Evolutionary conservation across 1,140 invertebrate genomes (phyloP), one percentile per base, ranked within the genome.

Genomic region (Orius laevigatus): DNA sequence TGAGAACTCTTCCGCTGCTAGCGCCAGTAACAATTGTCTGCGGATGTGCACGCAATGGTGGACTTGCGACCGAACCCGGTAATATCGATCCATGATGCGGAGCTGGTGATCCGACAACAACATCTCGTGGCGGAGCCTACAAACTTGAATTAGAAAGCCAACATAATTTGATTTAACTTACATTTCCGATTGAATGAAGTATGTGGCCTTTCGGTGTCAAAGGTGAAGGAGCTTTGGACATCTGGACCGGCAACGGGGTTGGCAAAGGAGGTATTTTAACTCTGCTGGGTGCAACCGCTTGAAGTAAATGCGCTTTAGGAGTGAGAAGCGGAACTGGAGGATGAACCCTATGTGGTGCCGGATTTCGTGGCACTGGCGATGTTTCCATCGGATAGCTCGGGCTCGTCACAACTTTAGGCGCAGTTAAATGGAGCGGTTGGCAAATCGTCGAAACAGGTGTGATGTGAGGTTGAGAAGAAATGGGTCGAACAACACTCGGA

Each of bases 31-130:
- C 63, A 11, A 66, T 62, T 20, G 64, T 66, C 53, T 70, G 68
- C 18, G 65, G 62, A 0, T 67, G 58, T 52, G 71, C 75, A 34
- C 66, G 65, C 15, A 70, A 58, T 2, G 75, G 73, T 57, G 74
- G 71, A 59, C 70, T 75, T 5, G 67, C 66, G 5, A 76, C 68
- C 8, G 66, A 65, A 11, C 68, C 70, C 0, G 70, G 64, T 15
- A 75, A 64, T 16, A 62, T 45, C 1, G 65, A 52, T 9, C 54
- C 58, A 46, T 55, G 49, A 51, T 59, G 58, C 16, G 58, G 48
- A 39, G 53, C 47, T 20, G 56, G 36, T 34, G 54, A 48, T 1
- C 54, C 54, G 2, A 55, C 47, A 12, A 55, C 39, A 33, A 50
- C 53, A 46, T 55, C 54, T 33, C 50, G 31, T 32, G 49, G 40